These are phyloP conservation scores for Dinoponera quadriceps DNA, from an alignment of 1,140 invertebrate species.

Conservation along the genomic window DNA sequence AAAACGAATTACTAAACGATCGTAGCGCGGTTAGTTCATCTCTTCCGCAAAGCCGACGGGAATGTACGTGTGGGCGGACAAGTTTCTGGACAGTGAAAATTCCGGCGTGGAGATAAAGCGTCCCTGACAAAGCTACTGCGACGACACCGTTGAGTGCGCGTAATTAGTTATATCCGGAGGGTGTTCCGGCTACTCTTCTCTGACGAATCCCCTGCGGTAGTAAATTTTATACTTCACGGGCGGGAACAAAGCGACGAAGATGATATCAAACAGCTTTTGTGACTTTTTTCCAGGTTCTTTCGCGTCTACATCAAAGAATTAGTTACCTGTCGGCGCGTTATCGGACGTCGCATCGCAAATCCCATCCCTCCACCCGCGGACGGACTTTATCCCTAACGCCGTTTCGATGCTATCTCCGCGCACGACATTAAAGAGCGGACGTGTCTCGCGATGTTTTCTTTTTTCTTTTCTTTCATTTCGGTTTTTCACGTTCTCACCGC, in stretches of 20 bases:
- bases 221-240: slow-evolving; percentile 71
- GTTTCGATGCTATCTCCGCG: background rate
- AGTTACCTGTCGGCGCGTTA: slow-evolving; percentile 44
- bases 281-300: slow-evolving; percentile 54
- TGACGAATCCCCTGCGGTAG: slow-evolving; percentile 68
- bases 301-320: slow-evolving; percentile 70
- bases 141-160: slow-evolving; percentile 71
- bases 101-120: slow-evolving; percentile 64
- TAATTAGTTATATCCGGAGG: slow-evolving; percentile 76
- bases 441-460: background rate
- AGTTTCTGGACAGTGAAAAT: slow-evolving; percentile 66
- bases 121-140: slow-evolving; percentile 67
- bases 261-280: slow-evolving; percentile 74
- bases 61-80: slow-evolving; percentile 43
- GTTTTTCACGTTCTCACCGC: background rate
- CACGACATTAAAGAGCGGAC: too few relatives aligned
- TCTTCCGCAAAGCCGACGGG: slow-evolving; percentile 40
- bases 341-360: slow-evolving; percentile 11
- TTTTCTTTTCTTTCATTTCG: background rate
- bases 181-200: slow-evolving; percentile 49
- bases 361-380: slow-evolving; percentile 1
- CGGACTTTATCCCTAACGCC: slow-evolving; percentile 54
- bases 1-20: slow-evolving; percentile 42
- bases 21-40: slow-evolving; percentile 58
- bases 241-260: slow-evolving; percentile 68